Evolutionary conservation across 2,888 invertebrate species (phyloP).

Genomic region (Operophtera brumata): DNA sequence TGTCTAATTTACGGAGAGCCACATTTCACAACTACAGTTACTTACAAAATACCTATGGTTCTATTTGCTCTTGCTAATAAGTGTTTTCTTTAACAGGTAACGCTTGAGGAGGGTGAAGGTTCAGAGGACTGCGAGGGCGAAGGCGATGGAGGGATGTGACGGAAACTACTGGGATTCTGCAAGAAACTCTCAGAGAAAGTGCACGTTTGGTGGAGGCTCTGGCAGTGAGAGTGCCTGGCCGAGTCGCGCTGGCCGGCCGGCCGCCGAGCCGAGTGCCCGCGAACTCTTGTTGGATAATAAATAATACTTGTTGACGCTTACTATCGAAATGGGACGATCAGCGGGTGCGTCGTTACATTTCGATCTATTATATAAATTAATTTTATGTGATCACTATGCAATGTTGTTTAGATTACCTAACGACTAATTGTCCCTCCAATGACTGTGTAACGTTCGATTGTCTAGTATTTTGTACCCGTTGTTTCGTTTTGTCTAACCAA

Average conservation of each 20-base stretch:
- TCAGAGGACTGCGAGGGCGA: slow-evolving; percentile 81
- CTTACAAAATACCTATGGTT: no score
- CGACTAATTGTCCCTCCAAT: slow-evolving; percentile 78
- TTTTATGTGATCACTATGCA: slow-evolving; percentile 75
- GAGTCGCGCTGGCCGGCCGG: slow-evolving; percentile 35
- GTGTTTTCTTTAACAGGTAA: slow-evolving; percentile 81
- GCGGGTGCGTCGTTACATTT: slow-evolving; percentile 68
- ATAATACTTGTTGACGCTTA: slow-evolving; percentile 76
- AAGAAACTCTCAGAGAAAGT: slow-evolving; percentile 94
- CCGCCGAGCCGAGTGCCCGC: slow-evolving; percentile 32
- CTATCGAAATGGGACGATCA: slow-evolving; percentile 70
- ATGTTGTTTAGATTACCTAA: slow-evolving; percentile 79
- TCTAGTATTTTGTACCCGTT: slow-evolving; percentile 73
- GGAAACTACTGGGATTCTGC: slow-evolving; percentile 94
- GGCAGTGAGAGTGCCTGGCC: slow-evolving; percentile 75
- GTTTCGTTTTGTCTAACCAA: slow-evolving; percentile 78
- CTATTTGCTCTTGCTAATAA: background rate
- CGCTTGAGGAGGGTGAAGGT: slow-evolving; percentile 92
- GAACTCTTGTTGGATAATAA: slow-evolving; percentile 59
- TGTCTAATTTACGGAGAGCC: no score
- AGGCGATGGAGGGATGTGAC: slow-evolving; percentile 90
- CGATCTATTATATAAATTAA: slow-evolving; percentile 63
- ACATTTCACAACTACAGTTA: no score
- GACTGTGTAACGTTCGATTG: slow-evolving; percentile 74
- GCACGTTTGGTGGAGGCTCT: slow-evolving; percentile 93